A percentile compares a stretch with the other conserved stretches of the same genome.
These are phyloP conservation scores for Sturnus vulgaris DNA, from an alignment of 2,113 vertebrate genomes.

Conservation along the genomic window DNA sequence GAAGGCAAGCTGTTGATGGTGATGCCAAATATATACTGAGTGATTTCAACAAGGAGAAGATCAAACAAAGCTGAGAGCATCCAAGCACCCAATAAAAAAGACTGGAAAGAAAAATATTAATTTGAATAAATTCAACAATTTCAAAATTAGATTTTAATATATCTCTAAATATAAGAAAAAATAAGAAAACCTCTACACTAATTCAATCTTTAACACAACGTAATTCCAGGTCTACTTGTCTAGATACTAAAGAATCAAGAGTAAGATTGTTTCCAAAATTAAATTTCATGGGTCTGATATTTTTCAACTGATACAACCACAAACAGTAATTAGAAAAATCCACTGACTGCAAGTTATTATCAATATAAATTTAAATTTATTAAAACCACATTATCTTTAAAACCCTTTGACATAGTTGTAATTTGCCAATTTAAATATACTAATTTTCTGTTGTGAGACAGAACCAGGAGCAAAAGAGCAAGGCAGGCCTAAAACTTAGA, in stretches of 20 bases:
- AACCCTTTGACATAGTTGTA: not conserved
- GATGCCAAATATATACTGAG: constrained; percentile 66
- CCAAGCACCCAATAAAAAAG: constrained; percentile 80
- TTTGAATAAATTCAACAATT: not conserved
- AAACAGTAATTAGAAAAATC: not conserved
- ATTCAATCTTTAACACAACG: not conserved
- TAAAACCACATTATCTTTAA: not conserved
- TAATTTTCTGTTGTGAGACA: too few species aligned
- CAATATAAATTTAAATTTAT: not conserved
- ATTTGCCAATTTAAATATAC: too few species aligned
- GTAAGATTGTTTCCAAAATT: not conserved
- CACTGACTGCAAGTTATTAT: not conserved
- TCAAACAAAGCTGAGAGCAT: constrained; percentile 77
- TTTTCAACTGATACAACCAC: not conserved
- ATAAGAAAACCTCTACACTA: not conserved
- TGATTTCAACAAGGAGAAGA: constrained; percentile 73
- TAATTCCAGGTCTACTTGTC: not conserved
- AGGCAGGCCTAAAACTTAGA: too few species aligned
- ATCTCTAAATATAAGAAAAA: not conserved
- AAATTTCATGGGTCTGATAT: not conserved
- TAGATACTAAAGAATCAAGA: not conserved
- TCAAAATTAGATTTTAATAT: not conserved
- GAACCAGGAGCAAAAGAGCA: too few species aligned
- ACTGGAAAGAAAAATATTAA: constrained; percentile 64
- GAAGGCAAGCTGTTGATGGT: constrained; percentile 75